Evolutionary conservation across 2,888 invertebrate genomes (phyloP), one percentile per base, ranked within the genome.

Genomic region (Busseola fusca): DNA sequence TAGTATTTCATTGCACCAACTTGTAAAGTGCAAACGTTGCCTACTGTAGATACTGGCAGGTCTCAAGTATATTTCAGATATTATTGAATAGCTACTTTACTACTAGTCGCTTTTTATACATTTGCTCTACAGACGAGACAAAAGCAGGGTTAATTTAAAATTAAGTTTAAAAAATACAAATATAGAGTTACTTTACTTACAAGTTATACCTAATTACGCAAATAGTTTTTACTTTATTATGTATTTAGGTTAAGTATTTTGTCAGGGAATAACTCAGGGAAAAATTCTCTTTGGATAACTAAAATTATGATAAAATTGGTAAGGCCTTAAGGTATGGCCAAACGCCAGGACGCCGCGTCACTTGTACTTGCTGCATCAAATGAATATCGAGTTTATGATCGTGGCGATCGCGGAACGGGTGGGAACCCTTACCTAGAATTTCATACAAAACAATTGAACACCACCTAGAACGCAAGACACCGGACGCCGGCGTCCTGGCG

Each of bases 281-380:
- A 81, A 70, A 84, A 84, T 84, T 83, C 74, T 78, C 84, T 83
- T 83, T 85, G 84, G 86, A 85, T 88, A 87, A 81, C 84, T 82
- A 84, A 74, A 87, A 84, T 81, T 82, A 83, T 82, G 80, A 83
- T 83, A 88, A 84, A 76, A 75, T 76, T 79, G 72, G 78, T 84
- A 91, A 90, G 90, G 91, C 90, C 91, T 93, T 92, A 40, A 69
- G 50, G 48, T 52, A 40, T 18, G 14, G n/a, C 30, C 50, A 52
- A 30, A 30, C 18, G 27, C 30, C 10, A 25, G 30, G 69, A 69
- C 37, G 30, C 27, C 50, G 50, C 18, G 27, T 27, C n/a, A 2
- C 7, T 3, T 16, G 16, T 37, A 9, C 25, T 34, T 16, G 0
- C 42, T 21, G 42, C 14, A n/a, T 16, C 3, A 1, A 14, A 27